These are phyloP conservation scores for Melanaphis sacchari DNA, from an alignment of 1,140 invertebrate species.

Conservation along the genomic window DNA sequence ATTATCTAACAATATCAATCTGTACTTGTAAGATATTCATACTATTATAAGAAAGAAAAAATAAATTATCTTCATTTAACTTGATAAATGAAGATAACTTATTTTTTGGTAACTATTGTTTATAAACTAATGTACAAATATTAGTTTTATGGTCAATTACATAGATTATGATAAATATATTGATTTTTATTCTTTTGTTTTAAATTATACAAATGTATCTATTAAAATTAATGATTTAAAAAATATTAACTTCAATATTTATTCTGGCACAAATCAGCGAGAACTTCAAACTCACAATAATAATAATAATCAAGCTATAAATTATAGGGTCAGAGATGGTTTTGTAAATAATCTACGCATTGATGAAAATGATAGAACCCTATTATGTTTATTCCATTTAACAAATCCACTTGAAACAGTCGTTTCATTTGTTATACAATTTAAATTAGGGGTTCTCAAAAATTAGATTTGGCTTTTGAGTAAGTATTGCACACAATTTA, in stretches of 20 bases:
- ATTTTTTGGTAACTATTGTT: not conserved
- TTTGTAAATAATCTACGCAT: not conserved
- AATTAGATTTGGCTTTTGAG: not conserved
- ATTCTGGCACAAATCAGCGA: not conserved
- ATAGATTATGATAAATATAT: not conserved
- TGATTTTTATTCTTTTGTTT: not conserved
- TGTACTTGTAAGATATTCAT: not conserved
- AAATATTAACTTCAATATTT: not conserved
- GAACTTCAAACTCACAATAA: not conserved
- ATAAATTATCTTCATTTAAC: not conserved
- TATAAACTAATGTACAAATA: not conserved
- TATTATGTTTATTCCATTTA: not conserved
- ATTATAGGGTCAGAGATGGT: not conserved
- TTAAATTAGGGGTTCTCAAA: not conserved
- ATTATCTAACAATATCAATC: not conserved
- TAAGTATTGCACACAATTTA: not conserved
- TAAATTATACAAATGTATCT: not conserved
- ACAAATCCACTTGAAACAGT: not conserved
- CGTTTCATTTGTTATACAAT: not conserved
- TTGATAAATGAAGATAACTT: not conserved
- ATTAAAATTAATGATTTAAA: not conserved
- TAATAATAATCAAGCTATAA: not conserved
- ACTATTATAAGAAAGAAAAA: not conserved
- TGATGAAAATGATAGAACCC: not conserved
- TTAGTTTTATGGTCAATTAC: not conserved